phyloP scores from a whole-genome alignment of 2,888 invertebrate species.

The Eristalis pertinax region DNA sequence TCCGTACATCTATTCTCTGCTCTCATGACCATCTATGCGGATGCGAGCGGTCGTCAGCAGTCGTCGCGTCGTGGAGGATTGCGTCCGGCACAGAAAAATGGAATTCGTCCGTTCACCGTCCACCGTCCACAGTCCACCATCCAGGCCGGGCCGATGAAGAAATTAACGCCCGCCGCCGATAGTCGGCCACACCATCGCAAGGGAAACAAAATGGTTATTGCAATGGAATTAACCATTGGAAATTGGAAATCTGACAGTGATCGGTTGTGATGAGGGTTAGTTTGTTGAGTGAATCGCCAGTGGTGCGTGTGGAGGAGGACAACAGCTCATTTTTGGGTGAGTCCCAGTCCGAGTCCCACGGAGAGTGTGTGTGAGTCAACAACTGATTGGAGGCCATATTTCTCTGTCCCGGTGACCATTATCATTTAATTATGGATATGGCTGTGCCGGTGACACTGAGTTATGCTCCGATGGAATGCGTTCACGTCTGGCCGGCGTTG shows the following conservation, averaged over 20 bases:
- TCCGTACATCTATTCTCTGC: not conserved
- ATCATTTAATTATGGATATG: slow-evolving; percentile 67
- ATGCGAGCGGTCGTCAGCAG: not conserved
- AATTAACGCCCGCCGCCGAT: slow-evolving; percentile 47
- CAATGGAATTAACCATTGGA: slow-evolving; percentile 63
- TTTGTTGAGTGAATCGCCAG: slow-evolving; percentile 1
- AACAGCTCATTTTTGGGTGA: not conserved
- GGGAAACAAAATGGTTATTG: slow-evolving; percentile 59
- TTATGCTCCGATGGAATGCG: slow-evolving; percentile 26
- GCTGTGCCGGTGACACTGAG: slow-evolving; percentile 56
- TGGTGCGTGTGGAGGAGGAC: slow-evolving; percentile 13
- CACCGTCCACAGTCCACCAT: too few relatives aligned
- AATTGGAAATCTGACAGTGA: slow-evolving; percentile 68
- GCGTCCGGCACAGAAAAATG: slow-evolving; percentile 28
- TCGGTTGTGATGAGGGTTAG: slow-evolving; percentile 68
- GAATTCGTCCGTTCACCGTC: slow-evolving; percentile 24
- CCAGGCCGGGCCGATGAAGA: slow-evolving; percentile 49
- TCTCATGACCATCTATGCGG: too few relatives aligned
- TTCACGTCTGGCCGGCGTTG: not conserved
- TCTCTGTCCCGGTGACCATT: slow-evolving; percentile 53
- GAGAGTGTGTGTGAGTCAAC: not conserved
- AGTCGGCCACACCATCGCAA: slow-evolving; percentile 15
- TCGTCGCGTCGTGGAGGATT: not conserved
- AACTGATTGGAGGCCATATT: slow-evolving; percentile 56
- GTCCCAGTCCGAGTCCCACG: not conserved